Percentiles rank a stretch among this genome's conserved stretches.
These are phyloP conservation scores for Scalopus aquaticus DNA, from an alignment of 2,113 vertebrate species.

Conservation along the genomic window DNA sequence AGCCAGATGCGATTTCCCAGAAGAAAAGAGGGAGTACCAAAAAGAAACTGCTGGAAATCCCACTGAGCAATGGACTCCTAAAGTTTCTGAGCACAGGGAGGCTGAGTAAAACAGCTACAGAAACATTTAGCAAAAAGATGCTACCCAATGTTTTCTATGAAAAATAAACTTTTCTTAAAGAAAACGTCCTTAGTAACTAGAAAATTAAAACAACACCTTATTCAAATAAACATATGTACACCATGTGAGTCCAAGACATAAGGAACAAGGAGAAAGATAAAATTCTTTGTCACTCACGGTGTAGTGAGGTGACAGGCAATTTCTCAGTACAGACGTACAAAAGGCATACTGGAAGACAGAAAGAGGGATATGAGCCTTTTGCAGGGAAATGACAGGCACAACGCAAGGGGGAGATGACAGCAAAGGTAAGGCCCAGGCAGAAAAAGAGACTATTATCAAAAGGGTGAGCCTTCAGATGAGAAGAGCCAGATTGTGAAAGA, in stretches of 20 bases:
- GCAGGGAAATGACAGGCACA: neutral
- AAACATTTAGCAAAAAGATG: neutral
- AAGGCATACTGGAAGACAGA: neutral
- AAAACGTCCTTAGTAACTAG: neutral
- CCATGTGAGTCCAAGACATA: neutral
- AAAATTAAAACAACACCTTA: neutral
- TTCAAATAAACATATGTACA: conserved; percentile 5
- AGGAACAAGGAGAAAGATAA: neutral
- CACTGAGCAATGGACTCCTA: neutral
- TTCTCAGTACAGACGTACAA: neutral
- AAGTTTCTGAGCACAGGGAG: neutral
- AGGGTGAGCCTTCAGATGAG: neutral
- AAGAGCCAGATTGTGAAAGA: neutral
- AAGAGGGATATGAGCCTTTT: neutral
- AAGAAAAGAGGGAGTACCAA: neutral
- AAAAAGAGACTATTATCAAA: neutral
- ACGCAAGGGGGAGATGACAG: neutral
- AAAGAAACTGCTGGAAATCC: neutral
- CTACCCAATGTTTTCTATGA: neutral
- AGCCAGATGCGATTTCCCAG: neutral
- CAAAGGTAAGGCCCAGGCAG: neutral
- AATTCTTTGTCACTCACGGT: neutral
- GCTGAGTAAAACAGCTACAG: neutral
- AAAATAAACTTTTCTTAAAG: neutral
- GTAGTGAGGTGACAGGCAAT: too few species aligned